Evolutionary conservation across 2,797 vertebrate genomes (phyloP).

Genomic region (Diceros bicornis): DNA sequence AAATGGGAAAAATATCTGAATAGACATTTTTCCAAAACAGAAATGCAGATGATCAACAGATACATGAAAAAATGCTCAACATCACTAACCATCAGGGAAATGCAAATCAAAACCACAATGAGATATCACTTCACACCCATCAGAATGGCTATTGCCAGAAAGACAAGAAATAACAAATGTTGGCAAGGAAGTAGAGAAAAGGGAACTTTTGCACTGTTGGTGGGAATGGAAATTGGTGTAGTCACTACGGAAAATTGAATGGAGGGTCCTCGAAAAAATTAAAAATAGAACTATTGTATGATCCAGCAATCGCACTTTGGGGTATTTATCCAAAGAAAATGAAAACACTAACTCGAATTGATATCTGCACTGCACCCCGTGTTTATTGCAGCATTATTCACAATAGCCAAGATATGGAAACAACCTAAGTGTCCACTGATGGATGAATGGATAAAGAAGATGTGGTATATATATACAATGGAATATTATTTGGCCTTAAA

Average conservation of each 20-base stretch:
- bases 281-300: neutral
- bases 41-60: neutral
- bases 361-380: neutral
- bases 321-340: neutral
- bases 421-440: neutral
- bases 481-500: neutral
- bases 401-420: conserved; percentile 1
- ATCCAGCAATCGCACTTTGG: neutral
- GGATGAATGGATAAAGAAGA: neutral
- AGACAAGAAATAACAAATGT: neutral
- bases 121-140: neutral
- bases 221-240: neutral
- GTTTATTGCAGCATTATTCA: neutral
- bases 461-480: neutral
- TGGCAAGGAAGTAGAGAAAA: neutral
- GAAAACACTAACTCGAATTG: neutral
- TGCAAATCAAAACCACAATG: neutral
- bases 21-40: neutral
- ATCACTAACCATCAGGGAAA: neutral
- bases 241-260: neutral
- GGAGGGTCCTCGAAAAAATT: neutral
- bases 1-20: neutral
- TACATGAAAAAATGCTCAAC: neutral
- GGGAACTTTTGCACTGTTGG: neutral
- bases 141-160: neutral